Evolutionary conservation across 2,113 vertebrate species (phyloP).

Genomic region (Peromyscus maniculatus): DNA sequence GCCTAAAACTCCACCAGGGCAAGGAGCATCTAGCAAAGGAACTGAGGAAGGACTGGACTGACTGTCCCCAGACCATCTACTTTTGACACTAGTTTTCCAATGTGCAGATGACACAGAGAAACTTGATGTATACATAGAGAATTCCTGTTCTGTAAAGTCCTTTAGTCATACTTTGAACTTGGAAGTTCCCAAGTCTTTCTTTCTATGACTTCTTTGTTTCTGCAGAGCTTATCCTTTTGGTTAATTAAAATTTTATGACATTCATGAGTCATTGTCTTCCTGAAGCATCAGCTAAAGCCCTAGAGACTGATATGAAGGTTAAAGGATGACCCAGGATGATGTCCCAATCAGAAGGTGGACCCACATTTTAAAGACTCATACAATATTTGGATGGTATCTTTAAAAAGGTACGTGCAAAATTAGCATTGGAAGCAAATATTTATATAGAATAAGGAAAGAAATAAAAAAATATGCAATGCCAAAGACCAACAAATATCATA

Average conservation of each 20-base stretch:
- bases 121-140: neutral
- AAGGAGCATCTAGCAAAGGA: neutral
- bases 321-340: neutral
- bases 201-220: neutral
- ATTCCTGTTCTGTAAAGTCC: neutral
- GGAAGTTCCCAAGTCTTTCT: neutral
- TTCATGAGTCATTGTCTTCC: neutral
- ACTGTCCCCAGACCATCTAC: neutral
- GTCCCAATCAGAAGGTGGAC: neutral
- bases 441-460: constrained; percentile 7
- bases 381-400: neutral
- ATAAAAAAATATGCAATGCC: neutral
- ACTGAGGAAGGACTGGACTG: neutral
- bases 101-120: neutral
- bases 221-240: neutral
- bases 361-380: neutral
- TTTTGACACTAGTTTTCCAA: neutral
- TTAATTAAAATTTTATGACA: neutral
- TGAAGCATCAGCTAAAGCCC: neutral
- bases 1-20: neutral
- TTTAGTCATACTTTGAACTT: neutral
- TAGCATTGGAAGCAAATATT: neutral
- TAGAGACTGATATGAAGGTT: neutral
- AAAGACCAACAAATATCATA: neutral
- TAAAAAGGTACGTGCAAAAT: neutral